These are phyloP conservation scores for Parnassius orleans DNA, from an alignment of 2,888 invertebrate species.

Conservation along the genomic window DNA sequence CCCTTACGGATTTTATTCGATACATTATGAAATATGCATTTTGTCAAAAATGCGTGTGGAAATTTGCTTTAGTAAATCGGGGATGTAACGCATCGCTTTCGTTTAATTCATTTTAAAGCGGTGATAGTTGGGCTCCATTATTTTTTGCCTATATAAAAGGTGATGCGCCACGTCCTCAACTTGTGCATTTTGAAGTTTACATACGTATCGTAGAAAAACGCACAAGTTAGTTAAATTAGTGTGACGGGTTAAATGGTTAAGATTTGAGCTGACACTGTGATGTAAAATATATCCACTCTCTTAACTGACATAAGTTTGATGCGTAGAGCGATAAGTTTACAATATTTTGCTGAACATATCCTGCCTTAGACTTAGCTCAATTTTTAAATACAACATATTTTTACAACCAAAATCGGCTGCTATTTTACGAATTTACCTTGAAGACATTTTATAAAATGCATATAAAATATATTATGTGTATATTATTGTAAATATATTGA, in stretches of 20 bases:
- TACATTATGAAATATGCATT: constrained; percentile 1
- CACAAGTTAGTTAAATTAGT: constrained; percentile 21
- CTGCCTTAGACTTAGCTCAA: constrained; percentile 19
- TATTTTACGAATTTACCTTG: constrained; percentile 12
- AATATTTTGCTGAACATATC: constrained; percentile 1
- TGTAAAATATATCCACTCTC: constrained; percentile 17
- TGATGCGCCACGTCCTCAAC: constrained; percentile 6
- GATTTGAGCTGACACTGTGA: constrained; percentile 25
- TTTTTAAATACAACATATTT: neutral
- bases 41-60: constrained; percentile 4
- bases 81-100: neutral
- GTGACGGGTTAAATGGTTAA: constrained; percentile 14
- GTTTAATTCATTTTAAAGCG: neutral
- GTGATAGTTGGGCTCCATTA: neutral
- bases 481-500: constrained; percentile 22
- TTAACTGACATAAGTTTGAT: constrained; percentile 2
- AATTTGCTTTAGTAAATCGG: neutral
- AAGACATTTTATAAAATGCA: neutral
- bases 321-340: neutral
- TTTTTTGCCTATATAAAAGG: neutral
- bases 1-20: neutral
- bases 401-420: constrained; percentile 14
- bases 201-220: constrained; percentile 26
- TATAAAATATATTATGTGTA: constrained; percentile 1
- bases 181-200: constrained; percentile 41